Base-by-base conservation (phyloP, 1,140 invertebrate species). In the Heliothis subflexa region DNA sequence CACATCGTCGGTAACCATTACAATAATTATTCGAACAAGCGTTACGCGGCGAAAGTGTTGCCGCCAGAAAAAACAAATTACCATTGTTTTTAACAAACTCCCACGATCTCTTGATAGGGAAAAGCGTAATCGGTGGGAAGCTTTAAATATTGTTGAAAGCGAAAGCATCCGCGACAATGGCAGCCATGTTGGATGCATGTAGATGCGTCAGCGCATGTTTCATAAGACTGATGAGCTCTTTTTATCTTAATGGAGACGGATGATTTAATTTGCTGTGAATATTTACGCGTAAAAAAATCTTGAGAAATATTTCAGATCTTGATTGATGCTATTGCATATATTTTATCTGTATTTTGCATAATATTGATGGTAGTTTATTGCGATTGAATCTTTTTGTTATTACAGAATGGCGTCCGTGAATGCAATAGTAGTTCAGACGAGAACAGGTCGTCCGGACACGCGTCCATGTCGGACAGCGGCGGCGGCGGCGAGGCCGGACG, bases 401-500 rank as follows among this genome's bases (percentile, higher is more conserved):
- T 88, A 74, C 85, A 96, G 95, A 95, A 97, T 96, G 95, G 97
- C 21, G 95, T 97, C n/a, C 96, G 97, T 81, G 97, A 98, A 85
- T 97, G 97, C 85, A 97, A 97, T 90, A 98, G 97, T 89, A 98
- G 97, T 14, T 98, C 97, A 3, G 97, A 98, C 92, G 97, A 98
- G 91, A 98, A 98, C 91, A 95, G 97, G 33, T 98, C 97, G 14
- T 98, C 97, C 0, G 98, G 98, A 0, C 98, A 98, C 90, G 98
- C 98, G n/a, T 98, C 97, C 81, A 98, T 98, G 97, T 98, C 97
- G 47, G 97, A 98, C 86, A 97, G 96, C 52, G 97, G 97, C 1
- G 97, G 96, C 16, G 96, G 95, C 79, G 97, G 96, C 73, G 97
- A 96, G 13, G 83, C 86, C 12, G 88, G 85, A 0, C 77, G 89